Evolutionary conservation across 1,140 invertebrate genomes (phyloP), one percentile per base, ranked within the genome.

Genomic region (Nasonia longicornis): DNA sequence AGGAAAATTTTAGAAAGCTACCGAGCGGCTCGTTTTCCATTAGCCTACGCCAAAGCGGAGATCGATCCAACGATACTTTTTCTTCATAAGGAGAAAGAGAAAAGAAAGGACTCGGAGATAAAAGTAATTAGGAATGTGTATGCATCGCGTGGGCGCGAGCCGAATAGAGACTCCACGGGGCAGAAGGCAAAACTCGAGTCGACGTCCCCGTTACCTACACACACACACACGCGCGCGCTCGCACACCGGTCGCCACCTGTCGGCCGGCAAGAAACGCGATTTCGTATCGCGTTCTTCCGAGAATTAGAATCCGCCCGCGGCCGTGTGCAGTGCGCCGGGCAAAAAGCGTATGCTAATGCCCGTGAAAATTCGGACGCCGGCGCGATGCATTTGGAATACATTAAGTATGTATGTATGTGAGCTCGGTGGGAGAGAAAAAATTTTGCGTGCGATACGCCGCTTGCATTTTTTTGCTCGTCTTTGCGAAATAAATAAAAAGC

Each of bases 341-440:
- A 79, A 84, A 80, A 83, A 84, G 74, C 52, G 72, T 83, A 86
- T 86, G 85, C 85, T 85, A 85, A 86, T 85, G 52, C 69, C 81
- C 85, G 84, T 85, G 85, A 85, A 84, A 84, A 85, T 80, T 84
- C 79, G 64, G 81, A 84, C 79, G 83, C 83, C 79, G 52, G 52
- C 52, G 78, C 75, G 79, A 38, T 81, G 83, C 81, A 82, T 80
- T 81, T 26, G 26, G 79, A 85, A 85, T 84, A 85, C 82, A 73
- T 82, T 83, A 83, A 64, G 20, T n/a, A 58, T n/a, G 16, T 35
- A 83, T 73, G 20, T n/a, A 58, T n/a, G n/a, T 26, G 26, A 26
- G 26, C 82, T 77, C 14, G 8, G 20, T 6, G 20, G 35, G 52
- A 58, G 48, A 20, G 6, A 58, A 16, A n/a, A 6, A 58, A n/a